phyloP scores from a whole-genome alignment of 2,113 vertebrate genomes.

The Thunnus maccoyii region DNA sequence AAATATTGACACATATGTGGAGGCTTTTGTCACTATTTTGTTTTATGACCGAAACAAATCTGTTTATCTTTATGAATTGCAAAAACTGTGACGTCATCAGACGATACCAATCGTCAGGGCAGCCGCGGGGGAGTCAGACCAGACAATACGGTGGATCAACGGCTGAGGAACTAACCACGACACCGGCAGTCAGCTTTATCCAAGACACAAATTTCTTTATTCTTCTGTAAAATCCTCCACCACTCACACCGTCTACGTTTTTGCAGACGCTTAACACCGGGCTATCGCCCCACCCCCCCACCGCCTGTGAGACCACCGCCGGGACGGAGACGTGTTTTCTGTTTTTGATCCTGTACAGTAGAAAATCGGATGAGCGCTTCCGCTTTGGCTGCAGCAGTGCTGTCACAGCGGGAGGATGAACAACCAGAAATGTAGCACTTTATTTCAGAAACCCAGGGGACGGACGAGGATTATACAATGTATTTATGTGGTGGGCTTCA shows the following conservation, averaged over 20 bases:
- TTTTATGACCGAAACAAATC: too few species aligned
- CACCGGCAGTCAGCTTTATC: rapidly evolving
- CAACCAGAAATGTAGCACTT: slow-evolving; percentile 70
- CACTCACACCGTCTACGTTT: rapidly evolving
- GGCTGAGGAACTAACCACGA: neutral
- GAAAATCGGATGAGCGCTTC: slow-evolving; percentile 58
- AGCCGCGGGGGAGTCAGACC: neutral
- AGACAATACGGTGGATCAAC: neutral
- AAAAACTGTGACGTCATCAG: slow-evolving; percentile 49
- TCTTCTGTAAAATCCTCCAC: rapidly evolving
- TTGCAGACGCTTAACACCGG: neutral
- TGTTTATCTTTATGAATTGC: neutral
- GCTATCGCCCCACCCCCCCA: neutral
- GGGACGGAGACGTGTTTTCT: neutral
- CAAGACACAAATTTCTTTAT: rapidly evolving
- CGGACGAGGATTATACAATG: slow-evolving; percentile 78
- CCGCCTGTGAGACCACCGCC: neutral
- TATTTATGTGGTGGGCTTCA: slow-evolving; percentile 86
- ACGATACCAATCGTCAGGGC: slow-evolving; percentile 64
- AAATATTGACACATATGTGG: too few species aligned
- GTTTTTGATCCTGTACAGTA: neutral
- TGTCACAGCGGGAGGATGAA: slow-evolving; percentile 80
- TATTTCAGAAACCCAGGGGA: slow-evolving; percentile 61
- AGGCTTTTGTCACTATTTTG: too few species aligned
- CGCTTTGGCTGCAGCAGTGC: slow-evolving; percentile 53